phyloP scores from a whole-genome alignment of 2,113 vertebrate genomes.

The Ahaetulla prasina region DNA sequence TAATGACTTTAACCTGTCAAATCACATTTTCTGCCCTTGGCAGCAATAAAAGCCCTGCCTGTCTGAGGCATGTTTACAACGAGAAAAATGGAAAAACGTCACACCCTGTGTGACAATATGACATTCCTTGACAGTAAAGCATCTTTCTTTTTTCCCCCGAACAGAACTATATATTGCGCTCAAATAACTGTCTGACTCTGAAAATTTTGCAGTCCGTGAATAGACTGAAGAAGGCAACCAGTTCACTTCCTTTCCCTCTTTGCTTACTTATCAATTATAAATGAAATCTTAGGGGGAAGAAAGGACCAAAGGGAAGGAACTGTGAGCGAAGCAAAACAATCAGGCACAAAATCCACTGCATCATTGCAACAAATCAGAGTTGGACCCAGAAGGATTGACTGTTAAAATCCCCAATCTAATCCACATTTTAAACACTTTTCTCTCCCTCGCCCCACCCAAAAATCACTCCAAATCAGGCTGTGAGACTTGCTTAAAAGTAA shows the following conservation, averaged over 20 bases:
- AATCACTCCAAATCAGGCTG: neutral
- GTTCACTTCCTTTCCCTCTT: neutral
- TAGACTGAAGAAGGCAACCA: constrained; percentile 25
- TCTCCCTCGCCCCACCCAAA: accelerated
- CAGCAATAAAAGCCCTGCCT: constrained; percentile 39
- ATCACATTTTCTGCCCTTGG: constrained; percentile 32
- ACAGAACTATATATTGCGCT: neutral
- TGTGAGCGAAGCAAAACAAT: neutral
- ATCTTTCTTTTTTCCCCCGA: constrained; percentile 43
- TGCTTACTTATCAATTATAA: constrained; percentile 20
- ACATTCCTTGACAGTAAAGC: constrained; percentile 43
- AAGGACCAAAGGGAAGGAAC: accelerated
- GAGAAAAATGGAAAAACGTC: constrained; percentile 46
- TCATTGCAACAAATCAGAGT: neutral
- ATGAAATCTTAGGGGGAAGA: neutral
- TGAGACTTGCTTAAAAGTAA: neutral
- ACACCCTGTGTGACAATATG: neutral
- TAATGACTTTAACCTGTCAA: constrained; percentile 54
- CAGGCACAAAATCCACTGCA: neutral
- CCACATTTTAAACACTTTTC: neutral
- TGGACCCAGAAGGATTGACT: neutral
- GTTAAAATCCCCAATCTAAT: neutral
- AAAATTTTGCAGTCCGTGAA: constrained; percentile 7
- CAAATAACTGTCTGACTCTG: constrained; percentile 1
- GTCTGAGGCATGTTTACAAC: constrained; percentile 46